Evolutionary conservation across 37 sponge, comb jelly and placozoan genomes (phyloP).

Genomic region (Beroe ovata): DNA sequence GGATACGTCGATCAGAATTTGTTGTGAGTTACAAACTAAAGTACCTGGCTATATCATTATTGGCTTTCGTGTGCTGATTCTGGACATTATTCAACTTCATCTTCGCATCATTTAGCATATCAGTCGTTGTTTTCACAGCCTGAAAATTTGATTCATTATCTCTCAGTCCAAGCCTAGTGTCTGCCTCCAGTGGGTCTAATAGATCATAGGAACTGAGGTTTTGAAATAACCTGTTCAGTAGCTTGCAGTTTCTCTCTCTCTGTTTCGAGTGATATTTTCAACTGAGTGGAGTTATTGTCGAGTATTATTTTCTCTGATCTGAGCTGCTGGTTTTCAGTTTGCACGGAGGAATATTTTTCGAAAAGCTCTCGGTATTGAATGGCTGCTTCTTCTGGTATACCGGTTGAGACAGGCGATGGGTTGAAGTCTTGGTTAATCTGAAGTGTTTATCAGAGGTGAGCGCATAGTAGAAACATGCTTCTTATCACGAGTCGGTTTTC

Average conservation of each 20-base stretch:
- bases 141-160: no score
- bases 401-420: background rate
- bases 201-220: no score
- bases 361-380: constrained; percentile 6
- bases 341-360: background rate
- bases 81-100: constrained; percentile 26
- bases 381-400: constrained; percentile 58
- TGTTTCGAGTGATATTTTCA: background rate
- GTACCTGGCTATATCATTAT: constrained; percentile 35
- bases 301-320: constrained; percentile 39
- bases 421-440: background rate
- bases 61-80: background rate
- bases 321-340: constrained; percentile 25
- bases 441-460: no score
- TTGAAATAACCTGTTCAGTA: constrained; percentile 63
- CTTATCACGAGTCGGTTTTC: no score
- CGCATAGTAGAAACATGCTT: no score
- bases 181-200: no score
- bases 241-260: constrained; percentile 32
- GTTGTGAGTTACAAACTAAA: no score
- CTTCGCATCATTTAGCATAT: constrained; percentile 17
- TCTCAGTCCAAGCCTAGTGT: no score
- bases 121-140: constrained; percentile 32
- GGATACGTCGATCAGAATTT: no score
- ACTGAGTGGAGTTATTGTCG: constrained; percentile 13